Conservation (phyloP, 2,888 invertebrate species). For the Spodoptera picta region DNA sequence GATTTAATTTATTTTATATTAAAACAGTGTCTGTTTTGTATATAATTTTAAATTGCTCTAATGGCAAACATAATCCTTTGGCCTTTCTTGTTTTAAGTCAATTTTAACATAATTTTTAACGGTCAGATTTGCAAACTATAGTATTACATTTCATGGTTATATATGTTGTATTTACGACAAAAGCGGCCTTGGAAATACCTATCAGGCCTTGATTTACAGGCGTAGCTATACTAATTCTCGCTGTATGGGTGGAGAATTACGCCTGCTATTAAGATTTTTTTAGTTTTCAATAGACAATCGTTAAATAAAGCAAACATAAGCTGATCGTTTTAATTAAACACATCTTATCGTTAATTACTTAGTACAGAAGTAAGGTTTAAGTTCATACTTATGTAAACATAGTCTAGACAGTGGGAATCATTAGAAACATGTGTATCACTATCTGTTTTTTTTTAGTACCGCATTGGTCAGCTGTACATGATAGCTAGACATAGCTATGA, state of each 20-base stretch:
- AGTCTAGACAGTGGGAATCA: conserved; percentile 9
- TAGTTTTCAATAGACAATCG: not conserved
- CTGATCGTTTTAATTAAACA: conserved; percentile 36
- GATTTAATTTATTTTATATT: not conserved
- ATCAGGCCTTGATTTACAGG: conserved; percentile 11
- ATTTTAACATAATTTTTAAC: no score
- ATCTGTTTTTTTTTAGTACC: conserved; percentile 90
- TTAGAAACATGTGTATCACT: conserved; percentile 14
- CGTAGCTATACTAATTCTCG: conserved; percentile 7
- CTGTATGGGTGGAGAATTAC: conserved; percentile 22
- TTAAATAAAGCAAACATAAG: not conserved
- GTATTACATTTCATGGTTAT: not conserved
- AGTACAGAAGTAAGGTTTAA: conserved; percentile 11
- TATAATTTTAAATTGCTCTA: no score
- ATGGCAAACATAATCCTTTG: no score
- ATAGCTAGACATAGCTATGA: conserved; percentile 97
- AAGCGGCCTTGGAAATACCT: conserved; percentile 24
- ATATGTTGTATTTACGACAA: conserved; percentile 16
- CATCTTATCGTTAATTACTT: conserved; percentile 14
- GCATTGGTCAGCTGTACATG: conserved; percentile 97
- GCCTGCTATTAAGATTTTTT: conserved; percentile 19
- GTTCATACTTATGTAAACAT: conserved; percentile 26
- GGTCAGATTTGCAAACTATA: no score
- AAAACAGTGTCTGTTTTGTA: no score
- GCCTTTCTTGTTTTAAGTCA: no score